Percentiles rank a stretch among this genome's conserved stretches.
Conservation (phyloP, 2,888 invertebrate genomes). For the Agrilus biguttatus region DNA sequence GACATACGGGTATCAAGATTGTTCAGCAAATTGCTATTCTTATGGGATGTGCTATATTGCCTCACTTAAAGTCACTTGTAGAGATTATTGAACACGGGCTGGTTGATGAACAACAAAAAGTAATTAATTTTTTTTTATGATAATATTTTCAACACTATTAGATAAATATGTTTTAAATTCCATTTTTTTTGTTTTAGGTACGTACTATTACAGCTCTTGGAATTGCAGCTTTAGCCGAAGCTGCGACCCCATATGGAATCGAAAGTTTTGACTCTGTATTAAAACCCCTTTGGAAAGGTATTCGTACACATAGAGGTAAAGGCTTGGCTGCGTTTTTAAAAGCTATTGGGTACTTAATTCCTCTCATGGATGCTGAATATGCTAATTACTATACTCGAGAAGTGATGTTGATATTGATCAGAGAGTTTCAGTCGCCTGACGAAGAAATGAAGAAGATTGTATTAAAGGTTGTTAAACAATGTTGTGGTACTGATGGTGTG, state of each 20-base stretch:
- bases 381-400: conserved; percentile 99
- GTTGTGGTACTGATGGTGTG: conserved; percentile 99
- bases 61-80: conserved; percentile 93
- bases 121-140: background rate
- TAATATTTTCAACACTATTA: too few relatives aligned
- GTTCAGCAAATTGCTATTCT: conserved; percentile 99
- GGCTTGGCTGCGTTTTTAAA: conserved; percentile 98
- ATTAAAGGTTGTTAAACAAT: conserved; percentile 98
- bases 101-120: conserved; percentile 96
- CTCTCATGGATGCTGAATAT: conserved; percentile 99
- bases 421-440: conserved; percentile 99
- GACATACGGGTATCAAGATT: conserved; percentile 98
- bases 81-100: conserved; percentile 99
- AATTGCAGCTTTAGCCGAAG: conserved; percentile 95
- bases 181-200: conserved; percentile 33
- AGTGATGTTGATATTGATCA: conserved; percentile 96
- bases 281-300: conserved; percentile 99
- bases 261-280: conserved; percentile 99
- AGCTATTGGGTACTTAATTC: conserved; percentile 98
- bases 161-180: too few relatives aligned
- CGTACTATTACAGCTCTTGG: conserved; percentile 97
- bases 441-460: conserved; percentile 99
- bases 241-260: conserved; percentile 98
- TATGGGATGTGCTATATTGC: conserved; percentile 98
- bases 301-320: conserved; percentile 77